Evolutionary conservation across 2,888 invertebrate genomes (phyloP), one percentile per base, ranked within the genome.

Genomic region (Drosophila neonasuta): DNA sequence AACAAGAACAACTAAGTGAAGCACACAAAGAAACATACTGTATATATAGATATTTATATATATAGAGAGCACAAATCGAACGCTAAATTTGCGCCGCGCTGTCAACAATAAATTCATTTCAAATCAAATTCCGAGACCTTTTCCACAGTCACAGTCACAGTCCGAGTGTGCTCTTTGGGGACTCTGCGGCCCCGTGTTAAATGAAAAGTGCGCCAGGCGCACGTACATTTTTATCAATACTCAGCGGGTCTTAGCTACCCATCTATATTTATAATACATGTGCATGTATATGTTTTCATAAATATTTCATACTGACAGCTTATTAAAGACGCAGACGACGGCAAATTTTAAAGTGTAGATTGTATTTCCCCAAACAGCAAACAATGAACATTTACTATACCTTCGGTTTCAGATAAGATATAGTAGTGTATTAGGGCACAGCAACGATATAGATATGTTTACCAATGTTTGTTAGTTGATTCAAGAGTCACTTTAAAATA

Each of bases 171-270:
- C 45, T 48, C 24, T 13, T 29, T 24, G 24, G 36, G 32, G 36
- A 30, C 4, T 41, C 1, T 10, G 7, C n/a, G 11, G 17, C 39
- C 7, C 34, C 34, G 34, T 5, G 30, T 8, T 32, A 17, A 15
- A 20, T 29, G 10, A 46, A 55, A 67, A 67, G 56, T 74, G 56
- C 61, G 52, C 52, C 58, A 44, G 20, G 32, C 45, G 58, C 78
- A 77, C 78, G 78, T 83, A 83, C 59, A 49, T 57, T 62, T 83
- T 83, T 79, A 83, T 79, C 80, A 71, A 79, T 62, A 56, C 42
- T 57, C 72, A 11, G 42, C 32, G 65, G 54, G 73, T 48, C 66
- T 77, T 73, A 75, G 51, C 36, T 46, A 61, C 55, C 56, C 49
- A 52, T 36, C 29, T 30, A 24, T 20, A 48, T 32, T 48, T 39